Base-by-base conservation (phyloP, 2,888 invertebrate species). In the Lasioglossum leucozonium region DNA sequence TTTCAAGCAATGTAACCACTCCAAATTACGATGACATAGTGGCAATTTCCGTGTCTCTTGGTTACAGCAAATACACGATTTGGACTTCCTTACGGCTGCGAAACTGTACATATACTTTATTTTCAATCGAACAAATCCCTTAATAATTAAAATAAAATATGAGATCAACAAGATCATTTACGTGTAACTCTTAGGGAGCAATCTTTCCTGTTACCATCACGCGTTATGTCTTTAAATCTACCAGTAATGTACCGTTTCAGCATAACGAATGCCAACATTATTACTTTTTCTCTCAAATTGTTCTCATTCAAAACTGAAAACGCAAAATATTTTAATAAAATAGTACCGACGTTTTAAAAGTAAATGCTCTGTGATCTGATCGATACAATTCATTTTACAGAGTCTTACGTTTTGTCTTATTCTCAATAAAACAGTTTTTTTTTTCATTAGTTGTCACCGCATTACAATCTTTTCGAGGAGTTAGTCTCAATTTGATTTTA, bases 121-220 rank as follows among this genome's bases (percentile, higher is more conserved):
- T 89, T 71, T 77, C 51, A 85, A 86, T 90, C 90, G 90, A 92
- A 91, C 91, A 91, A 85, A 87, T 81, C 82, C 74, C 72, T 84
- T 87, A 89, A 86, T 85, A 88, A 87, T 89, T 72, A 91, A 90
- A 88, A 82, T 91, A 90, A 91, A 90, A 89, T 87, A 88, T 88
- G 90, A 90, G 91, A 92, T 91, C 90, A 87, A 85, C 75, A 79
- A 65, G 42, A 86, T 86, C 80, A 26, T 87, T 79, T 73, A 79
- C 40, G 30, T 26, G 30, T 67, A 72, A 74, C 58, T 69, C 55
- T 71, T 80, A 90, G 82, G 84, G 82, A 84, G 75, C 83, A 65
- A 55, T 65, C 72, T 40, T 76, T 75, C 13, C 74, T 67, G 42
- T 34, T 67, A 77, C 69, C 65, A 55, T 42, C 16, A 72, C 51